Conservation (phyloP, 2,888 invertebrate genomes). For the Apamea anceps region DNA sequence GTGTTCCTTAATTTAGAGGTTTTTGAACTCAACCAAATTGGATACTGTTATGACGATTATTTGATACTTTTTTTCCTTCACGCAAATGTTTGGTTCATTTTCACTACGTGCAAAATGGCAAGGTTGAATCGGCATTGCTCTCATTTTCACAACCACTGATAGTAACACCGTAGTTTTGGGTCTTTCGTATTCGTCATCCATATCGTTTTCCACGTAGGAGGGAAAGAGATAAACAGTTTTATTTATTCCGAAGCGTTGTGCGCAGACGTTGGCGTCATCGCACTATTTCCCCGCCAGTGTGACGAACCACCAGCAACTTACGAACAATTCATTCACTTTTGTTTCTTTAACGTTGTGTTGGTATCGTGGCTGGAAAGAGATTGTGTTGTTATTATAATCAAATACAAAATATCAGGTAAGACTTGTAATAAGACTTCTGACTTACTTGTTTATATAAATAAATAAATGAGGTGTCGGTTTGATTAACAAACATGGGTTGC, state of each 20-base stretch:
- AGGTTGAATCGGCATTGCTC: conserved; percentile 71
- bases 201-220: conserved; percentile 33
- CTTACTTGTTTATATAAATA: neutral
- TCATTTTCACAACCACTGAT: conserved; percentile 73
- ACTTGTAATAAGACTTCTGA: neutral
- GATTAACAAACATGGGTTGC: conserved; percentile 25
- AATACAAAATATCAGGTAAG: conserved; percentile 64
- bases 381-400: conserved; percentile 55
- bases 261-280: conserved; percentile 76
- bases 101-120: conserved; percentile 58
- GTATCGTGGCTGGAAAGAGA: conserved; percentile 46
- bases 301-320: conserved; percentile 68
- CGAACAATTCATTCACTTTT: conserved; percentile 67
- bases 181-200: conserved; percentile 65
- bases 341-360: conserved; percentile 61
- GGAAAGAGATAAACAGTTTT: conserved; percentile 51
- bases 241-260: conserved; percentile 58
- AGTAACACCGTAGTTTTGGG: conserved; percentile 41
- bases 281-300: conserved; percentile 72
- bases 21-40: conserved; percentile 18
- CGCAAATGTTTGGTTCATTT: conserved; percentile 27
- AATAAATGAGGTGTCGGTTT: conserved; percentile 19
- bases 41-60: neutral
- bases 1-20: conserved; percentile 5
- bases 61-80: conserved; percentile 42